phyloP scores from a whole-genome alignment of 2,797 vertebrate species.

The Hemibagrus guttatus region DNA sequence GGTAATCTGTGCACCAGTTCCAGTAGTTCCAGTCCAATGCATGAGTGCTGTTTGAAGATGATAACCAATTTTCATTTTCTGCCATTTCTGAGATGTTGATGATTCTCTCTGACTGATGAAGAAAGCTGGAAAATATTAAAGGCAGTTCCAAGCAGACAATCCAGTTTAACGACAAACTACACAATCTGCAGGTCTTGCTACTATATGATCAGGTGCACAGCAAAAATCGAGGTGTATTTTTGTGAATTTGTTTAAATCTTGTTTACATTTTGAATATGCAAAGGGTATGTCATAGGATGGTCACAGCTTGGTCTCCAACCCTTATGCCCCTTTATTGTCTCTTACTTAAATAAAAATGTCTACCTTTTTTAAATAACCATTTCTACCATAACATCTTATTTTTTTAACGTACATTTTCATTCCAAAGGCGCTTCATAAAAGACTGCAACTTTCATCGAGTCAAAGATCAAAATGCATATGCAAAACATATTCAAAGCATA shows the following conservation, averaged over 20 bases:
- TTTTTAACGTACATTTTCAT: too few species aligned
- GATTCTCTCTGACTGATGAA: background rate
- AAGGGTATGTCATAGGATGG: background rate
- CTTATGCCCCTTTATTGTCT: too few species aligned
- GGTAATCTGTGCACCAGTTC: slow-evolving; percentile 5
- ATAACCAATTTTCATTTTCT: background rate
- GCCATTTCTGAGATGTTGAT: background rate
- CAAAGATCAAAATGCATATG: too few species aligned
- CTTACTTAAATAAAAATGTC: too few species aligned
- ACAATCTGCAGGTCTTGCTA: background rate
- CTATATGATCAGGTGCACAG: background rate
- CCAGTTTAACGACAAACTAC: too few species aligned
- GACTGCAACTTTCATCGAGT: too few species aligned
- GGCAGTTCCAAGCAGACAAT: too few species aligned
- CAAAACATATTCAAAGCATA: too few species aligned
- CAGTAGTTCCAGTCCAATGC: background rate
- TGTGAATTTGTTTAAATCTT: background rate
- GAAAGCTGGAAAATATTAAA: background rate
- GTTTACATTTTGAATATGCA: slow-evolving; percentile 6
- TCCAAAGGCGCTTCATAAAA: too few species aligned
- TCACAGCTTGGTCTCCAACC: background rate
- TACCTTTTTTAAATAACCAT: too few species aligned
- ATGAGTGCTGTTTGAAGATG: slow-evolving; percentile 5
- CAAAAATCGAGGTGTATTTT: background rate
- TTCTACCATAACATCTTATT: too few species aligned